phyloP scores from a whole-genome alignment of 2,113 vertebrate genomes.

The Alligator mississippiensis region DNA sequence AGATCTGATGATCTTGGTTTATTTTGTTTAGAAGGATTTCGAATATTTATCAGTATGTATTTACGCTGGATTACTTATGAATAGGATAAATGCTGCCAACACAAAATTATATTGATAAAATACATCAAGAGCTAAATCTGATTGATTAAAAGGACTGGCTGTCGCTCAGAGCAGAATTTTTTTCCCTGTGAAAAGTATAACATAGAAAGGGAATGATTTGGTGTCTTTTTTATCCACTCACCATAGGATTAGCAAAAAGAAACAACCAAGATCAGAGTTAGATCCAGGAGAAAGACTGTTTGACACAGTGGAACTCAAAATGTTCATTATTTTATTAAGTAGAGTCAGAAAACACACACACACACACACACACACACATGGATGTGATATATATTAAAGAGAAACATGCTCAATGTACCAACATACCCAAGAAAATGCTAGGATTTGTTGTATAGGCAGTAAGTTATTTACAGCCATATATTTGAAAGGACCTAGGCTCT shows the following conservation, averaged over 20 bases:
- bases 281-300: neutral
- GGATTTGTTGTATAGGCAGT: neutral
- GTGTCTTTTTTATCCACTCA: neutral
- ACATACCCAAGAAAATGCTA: neutral
- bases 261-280: neutral
- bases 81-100: neutral
- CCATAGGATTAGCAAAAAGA: neutral
- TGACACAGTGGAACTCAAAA: neutral
- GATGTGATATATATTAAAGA: neutral
- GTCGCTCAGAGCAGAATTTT: neutral
- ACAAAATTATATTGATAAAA: neutral
- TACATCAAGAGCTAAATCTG: neutral
- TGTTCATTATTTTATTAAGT: neutral
- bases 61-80: neutral
- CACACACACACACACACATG: neutral
- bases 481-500: neutral
- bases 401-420: neutral
- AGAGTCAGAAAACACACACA: neutral
- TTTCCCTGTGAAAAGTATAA: neutral
- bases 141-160: neutral
- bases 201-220: neutral
- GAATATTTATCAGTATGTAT: neutral
- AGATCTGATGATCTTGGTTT: slow-evolving; percentile 25
- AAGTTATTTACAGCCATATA: neutral
- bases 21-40: slow-evolving; percentile 19